Evolutionary conservation across 2,888 invertebrate genomes (phyloP).

Genomic region (Pandemis corylana): DNA sequence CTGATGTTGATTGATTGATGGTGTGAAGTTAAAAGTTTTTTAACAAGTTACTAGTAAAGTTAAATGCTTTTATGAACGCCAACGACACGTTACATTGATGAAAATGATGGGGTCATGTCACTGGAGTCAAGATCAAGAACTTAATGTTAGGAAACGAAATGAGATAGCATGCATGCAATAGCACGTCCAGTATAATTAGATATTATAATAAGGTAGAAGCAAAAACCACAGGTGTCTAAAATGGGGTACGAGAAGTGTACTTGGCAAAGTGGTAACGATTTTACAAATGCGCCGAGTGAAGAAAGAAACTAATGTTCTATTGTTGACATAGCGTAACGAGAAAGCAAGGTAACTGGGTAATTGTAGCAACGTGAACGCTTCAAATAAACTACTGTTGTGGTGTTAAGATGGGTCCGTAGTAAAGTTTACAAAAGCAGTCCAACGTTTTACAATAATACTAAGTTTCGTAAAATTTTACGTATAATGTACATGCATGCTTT

Average conservation of each 20-base stretch:
- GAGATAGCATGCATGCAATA: not conserved
- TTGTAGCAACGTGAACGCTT: not conserved
- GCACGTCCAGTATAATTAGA: not conserved
- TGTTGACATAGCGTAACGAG: constrained; percentile 8
- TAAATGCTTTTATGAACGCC: constrained; percentile 18
- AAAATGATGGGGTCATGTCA: constrained; percentile 34
- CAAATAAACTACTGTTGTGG: not conserved
- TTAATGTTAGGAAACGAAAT: constrained; percentile 16
- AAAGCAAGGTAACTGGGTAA: constrained; percentile 2
- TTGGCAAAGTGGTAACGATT: not conserved
- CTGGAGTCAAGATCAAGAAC: constrained; percentile 35
- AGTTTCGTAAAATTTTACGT: not conserved
- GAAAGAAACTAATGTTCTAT: constrained; percentile 5
- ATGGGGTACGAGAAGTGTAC: not conserved
- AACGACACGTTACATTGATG: constrained; percentile 31
- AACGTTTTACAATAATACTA: not conserved
- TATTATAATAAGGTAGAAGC: not conserved
- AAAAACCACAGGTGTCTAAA: not conserved
- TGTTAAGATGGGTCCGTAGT: not conserved
- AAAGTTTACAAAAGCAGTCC: not conserved
- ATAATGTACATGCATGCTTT: not conserved
- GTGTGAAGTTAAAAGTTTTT: constrained; percentile 24
- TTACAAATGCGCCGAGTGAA: not conserved
- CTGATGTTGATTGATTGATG: constrained; percentile 40
- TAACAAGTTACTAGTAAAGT: constrained; percentile 27